Evolutionary conservation across 2,113 vertebrate species (phyloP).

Genomic region (Nothobranchius kuhntae): DNA sequence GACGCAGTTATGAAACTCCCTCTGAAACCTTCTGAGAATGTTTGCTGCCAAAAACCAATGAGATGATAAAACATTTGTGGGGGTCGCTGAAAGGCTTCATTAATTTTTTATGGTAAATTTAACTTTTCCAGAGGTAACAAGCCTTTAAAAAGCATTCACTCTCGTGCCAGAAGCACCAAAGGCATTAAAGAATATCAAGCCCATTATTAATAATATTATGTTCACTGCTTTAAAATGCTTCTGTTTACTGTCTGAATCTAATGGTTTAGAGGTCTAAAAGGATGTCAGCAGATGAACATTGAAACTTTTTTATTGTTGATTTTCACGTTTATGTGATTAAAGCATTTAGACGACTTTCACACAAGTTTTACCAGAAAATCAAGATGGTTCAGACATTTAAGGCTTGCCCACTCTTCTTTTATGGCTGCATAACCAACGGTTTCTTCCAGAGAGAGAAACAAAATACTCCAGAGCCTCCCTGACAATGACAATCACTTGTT

Average conservation of each 20-base stretch:
- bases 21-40: not conserved
- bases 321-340: not conserved
- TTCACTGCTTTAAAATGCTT: not conserved
- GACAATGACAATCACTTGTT: slow-evolving; percentile 23
- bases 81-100: not conserved
- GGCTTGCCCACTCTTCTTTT: too few species aligned
- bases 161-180: not conserved
- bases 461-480: slow-evolving; percentile 4
- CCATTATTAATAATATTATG: too few species aligned
- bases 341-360: not conserved
- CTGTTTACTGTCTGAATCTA: not conserved
- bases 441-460: slow-evolving; percentile 1
- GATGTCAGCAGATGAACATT: not conserved
- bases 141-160: not conserved
- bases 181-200: not conserved
- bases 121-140: not conserved
- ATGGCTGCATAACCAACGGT: too few species aligned
- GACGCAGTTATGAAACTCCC: not conserved
- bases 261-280: not conserved
- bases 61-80: not conserved
- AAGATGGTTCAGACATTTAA: not conserved
- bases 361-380: not conserved
- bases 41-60: not conserved
- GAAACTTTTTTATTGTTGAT: not conserved
- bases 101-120: slow-evolving; percentile 1